Evolutionary conservation across 2,113 vertebrate species (phyloP).

Genomic region (Cynopterus brachyotis): DNA sequence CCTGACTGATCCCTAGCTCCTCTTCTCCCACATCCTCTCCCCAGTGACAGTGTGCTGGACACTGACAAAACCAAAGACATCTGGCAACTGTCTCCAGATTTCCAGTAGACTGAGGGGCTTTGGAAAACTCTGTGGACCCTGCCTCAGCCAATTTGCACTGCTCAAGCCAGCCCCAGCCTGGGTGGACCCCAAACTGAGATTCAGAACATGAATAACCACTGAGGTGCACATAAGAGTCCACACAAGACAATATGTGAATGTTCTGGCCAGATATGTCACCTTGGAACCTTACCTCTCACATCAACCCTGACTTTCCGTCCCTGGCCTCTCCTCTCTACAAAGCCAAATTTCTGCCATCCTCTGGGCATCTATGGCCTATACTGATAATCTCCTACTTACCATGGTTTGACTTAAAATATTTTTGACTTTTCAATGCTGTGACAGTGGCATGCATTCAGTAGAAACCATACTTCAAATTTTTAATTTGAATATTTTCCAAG

Average conservation of each 20-base stretch:
- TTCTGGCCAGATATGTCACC: background rate
- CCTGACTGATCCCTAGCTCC: background rate
- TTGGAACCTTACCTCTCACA: background rate
- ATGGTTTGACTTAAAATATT: background rate
- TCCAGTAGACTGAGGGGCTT: background rate
- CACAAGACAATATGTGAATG: background rate
- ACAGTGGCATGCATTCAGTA: background rate
- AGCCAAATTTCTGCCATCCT: background rate
- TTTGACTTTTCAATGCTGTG: background rate
- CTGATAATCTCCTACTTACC: too few species aligned
- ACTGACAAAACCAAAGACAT: background rate
- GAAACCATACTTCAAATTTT: background rate
- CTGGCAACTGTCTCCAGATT: background rate
- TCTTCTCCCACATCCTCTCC: background rate
- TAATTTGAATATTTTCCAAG: background rate
- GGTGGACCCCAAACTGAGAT: background rate
- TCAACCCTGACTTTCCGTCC: background rate
- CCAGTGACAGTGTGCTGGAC: background rate
- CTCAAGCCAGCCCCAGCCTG: background rate
- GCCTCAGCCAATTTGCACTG: background rate
- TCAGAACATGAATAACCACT: background rate
- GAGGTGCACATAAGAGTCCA: background rate
- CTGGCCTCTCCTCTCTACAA: background rate
- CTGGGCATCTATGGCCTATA: background rate
- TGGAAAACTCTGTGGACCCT: background rate